phyloP scores from a whole-genome alignment of 2,797 vertebrate species.

The Odontamblyopus rebecca region DNA sequence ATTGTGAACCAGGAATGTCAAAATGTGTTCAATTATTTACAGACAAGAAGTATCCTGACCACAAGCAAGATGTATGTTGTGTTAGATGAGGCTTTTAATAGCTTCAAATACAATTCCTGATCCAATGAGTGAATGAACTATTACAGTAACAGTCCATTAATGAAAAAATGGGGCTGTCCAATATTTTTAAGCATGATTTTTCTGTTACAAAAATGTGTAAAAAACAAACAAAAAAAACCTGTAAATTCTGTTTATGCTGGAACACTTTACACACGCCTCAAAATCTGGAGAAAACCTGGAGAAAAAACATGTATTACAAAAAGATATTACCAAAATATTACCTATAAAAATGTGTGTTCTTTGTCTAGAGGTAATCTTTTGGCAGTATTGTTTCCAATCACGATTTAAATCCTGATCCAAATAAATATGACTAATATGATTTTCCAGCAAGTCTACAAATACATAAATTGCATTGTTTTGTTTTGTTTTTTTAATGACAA shows the following conservation, averaged over 20 bases:
- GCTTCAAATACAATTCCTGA: background rate
- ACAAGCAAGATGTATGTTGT: constrained; percentile 46
- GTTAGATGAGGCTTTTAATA: constrained; percentile 1
- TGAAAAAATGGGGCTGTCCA: background rate
- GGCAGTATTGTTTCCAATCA: too few species aligned
- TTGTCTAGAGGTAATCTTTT: background rate
- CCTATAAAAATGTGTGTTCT: background rate
- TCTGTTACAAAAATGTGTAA: too few species aligned
- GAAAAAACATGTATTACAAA: background rate
- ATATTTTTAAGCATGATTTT: too few species aligned
- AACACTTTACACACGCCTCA: too few species aligned
- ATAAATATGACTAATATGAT: too few species aligned
- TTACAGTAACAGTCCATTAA: background rate
- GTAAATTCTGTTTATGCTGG: too few species aligned
- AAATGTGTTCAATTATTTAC: constrained; percentile 61
- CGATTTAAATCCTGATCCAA: too few species aligned
- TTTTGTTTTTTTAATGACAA: too few species aligned
- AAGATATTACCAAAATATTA: background rate
- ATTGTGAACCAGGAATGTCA: constrained; percentile 24
- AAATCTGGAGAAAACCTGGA: background rate
- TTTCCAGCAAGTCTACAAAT: too few species aligned
- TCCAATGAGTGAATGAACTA: background rate
- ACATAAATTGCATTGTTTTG: too few species aligned
- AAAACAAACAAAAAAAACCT: too few species aligned
- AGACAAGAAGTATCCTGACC: constrained; percentile 48